These are phyloP conservation scores for Meiosimyza decipiens DNA, from an alignment of 2,888 invertebrate species.

Conservation along the genomic window DNA sequence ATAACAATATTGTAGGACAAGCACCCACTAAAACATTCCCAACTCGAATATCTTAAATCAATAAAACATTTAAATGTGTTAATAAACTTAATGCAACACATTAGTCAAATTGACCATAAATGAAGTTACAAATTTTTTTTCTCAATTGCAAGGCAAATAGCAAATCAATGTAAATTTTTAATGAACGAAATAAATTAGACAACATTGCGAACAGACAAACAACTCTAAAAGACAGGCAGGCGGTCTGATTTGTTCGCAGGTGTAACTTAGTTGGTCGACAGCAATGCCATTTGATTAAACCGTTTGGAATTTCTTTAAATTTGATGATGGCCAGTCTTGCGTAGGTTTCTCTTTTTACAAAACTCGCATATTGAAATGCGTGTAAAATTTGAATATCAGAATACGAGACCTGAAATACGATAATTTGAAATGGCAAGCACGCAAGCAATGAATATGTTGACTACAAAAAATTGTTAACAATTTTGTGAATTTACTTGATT, in stretches of 20 bases:
- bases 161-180: too few species aligned
- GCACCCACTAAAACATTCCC: too few species aligned
- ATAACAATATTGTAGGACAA: too few species aligned
- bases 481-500: neutral
- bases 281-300: conserved; percentile 2
- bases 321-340: conserved; percentile 3
- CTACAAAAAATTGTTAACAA: neutral
- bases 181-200: neutral
- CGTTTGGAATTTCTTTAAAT: conserved; percentile 6
- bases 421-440: neutral
- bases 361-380: neutral
- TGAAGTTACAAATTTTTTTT: too few species aligned
- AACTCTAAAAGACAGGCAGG: neutral
- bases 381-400: neutral
- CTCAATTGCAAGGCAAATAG: too few species aligned
- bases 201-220: neutral
- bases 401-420: neutral
- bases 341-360: conserved; percentile 19
- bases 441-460: conserved; percentile 8
- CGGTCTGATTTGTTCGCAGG: neutral
- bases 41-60: too few species aligned
- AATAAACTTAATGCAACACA: too few species aligned
- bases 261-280: neutral
- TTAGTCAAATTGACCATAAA: too few species aligned
- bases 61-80: too few species aligned